Evolutionary conservation across 2,113 vertebrate genomes (phyloP).

Genomic region (Excalfactoria chinensis): DNA sequence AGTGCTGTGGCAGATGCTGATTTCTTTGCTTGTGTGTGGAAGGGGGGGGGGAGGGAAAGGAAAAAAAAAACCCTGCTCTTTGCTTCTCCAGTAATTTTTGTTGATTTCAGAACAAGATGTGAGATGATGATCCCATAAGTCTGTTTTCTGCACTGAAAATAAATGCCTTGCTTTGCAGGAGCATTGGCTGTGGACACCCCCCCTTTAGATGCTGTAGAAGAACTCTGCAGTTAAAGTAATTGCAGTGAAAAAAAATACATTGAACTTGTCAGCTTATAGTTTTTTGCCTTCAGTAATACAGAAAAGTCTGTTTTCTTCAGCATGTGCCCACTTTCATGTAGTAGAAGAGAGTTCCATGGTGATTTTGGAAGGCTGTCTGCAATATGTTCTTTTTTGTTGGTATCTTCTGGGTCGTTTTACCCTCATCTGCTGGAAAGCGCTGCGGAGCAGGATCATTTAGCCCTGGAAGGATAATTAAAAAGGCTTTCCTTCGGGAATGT

Average conservation of each 20-base stretch:
- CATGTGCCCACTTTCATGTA: not conserved
- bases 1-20: not conserved
- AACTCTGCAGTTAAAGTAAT: not conserved
- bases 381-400: not conserved
- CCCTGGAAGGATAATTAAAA: conserved; percentile 19
- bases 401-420: not conserved
- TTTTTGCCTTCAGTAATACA: not conserved
- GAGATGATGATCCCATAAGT: not conserved
- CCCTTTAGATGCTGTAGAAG: not conserved
- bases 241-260: not conserved
- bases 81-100: not conserved
- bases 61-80: not conserved
- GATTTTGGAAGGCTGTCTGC: not conserved
- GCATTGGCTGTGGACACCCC: not conserved
- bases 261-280: not conserved
- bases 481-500: conserved; percentile 21
- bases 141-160: not conserved
- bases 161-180: not conserved
- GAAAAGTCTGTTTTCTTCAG: not conserved
- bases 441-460: not conserved
- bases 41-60: too few relatives aligned
- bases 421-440: not conserved
- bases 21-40: not conserved
- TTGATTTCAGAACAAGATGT: not conserved
- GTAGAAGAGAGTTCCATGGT: not conserved